Percentiles rank a stretch among this genome's conserved stretches.
phyloP scores from a whole-genome alignment of 2,113 vertebrate species.

The Camelus bactrianus region DNA sequence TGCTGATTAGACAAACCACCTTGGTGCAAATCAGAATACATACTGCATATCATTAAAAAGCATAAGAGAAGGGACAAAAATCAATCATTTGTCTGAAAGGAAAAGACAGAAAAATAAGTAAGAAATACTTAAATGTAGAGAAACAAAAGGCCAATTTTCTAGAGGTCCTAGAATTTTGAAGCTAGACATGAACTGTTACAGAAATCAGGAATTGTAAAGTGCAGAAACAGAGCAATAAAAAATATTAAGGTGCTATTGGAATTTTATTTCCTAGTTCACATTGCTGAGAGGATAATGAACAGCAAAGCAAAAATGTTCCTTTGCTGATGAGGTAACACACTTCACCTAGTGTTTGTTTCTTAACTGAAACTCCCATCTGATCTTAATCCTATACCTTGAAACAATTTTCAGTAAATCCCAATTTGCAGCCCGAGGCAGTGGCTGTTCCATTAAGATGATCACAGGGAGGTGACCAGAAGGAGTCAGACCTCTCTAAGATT shows the following conservation, averaged over 20 bases:
- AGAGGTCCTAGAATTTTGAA: background rate
- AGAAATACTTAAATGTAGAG: background rate
- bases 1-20: background rate
- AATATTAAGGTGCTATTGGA: background rate
- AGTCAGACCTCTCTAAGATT: background rate
- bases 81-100: background rate
- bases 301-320: constrained; percentile 4
- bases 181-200: background rate
- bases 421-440: constrained; percentile 25
- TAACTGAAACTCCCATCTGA: constrained; percentile 45
- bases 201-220: background rate
- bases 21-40: background rate
- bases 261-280: constrained; percentile 55
- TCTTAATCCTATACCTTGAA: constrained; percentile 55
- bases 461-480: background rate
- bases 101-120: background rate
- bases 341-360: constrained; percentile 28
- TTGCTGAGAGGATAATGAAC: constrained; percentile 32
- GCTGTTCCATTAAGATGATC: constrained; percentile 37
- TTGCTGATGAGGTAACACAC: background rate
- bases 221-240: background rate
- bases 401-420: constrained; percentile 45
- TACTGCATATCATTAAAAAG: background rate
- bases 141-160: background rate
- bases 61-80: background rate